Base-by-base conservation (phyloP, 1,140 invertebrate genomes). In the Drosophila orosa region DNA sequence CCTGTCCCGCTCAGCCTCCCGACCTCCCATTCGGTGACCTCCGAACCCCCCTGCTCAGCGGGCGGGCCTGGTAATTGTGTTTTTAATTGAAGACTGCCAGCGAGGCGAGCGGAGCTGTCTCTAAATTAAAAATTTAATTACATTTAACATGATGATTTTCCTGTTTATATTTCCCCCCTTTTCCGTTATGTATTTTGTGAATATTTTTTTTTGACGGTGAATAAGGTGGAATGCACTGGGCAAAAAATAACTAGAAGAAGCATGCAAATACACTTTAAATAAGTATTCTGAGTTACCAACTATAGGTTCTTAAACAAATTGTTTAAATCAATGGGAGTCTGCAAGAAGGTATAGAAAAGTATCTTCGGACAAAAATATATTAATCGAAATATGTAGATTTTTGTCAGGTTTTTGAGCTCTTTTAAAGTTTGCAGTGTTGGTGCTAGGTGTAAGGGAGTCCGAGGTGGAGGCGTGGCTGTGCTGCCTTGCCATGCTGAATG, bases 81-180 rank as follows among this genome's bases (percentile, higher is more conserved):
- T 86, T 85, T 85, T 85, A 85, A 87, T 85, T 85, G 82, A 85
- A 85, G 83, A 85, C 80, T 85, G 82, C 63, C 82, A 87, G 54
- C 74, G 81, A 74, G 59, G 61, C 66, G 60, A 37, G 47, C 78
- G 50, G 29, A 33, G 57, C 55, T 82, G 72, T 57, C 61, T 83
- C 73, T 80, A 89, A 89, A 89, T 89, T 90, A 89, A 78, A 89
- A 89, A 89, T 89, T 77, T 89, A 89, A 89, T 89, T 89, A 89
- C 85, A 89, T 84, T 89, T 84, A 84, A 80, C 77, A 89, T 78
- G 80, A 78, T 80, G 80, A 79, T 89, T 76, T 86, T 83, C 65
- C 67, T 27, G 65, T 71, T 58, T 57, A 71, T 71, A 48, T 71
- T 29, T 45, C 44, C 44, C 65, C 40, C 31, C 42, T 15, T 50